phyloP scores from a whole-genome alignment of 2,113 vertebrate species.

The Fregetta grallaria region DNA sequence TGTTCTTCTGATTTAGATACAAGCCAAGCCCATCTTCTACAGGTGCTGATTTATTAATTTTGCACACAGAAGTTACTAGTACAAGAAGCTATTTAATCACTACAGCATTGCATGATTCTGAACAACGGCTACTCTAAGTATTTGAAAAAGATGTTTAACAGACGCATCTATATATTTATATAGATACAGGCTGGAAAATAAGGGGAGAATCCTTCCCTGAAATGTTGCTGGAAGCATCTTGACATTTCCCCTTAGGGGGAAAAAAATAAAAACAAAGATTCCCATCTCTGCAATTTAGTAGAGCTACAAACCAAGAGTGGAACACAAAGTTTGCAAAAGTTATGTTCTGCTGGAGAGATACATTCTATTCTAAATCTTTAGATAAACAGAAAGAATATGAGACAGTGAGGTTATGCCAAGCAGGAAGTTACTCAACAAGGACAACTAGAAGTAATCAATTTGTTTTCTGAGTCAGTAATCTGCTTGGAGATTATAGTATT shows the following conservation, averaged over 20 bases:
- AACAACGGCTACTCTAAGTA: neutral
- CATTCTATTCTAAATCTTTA: neutral
- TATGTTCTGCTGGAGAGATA: neutral
- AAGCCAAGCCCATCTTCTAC: neutral
- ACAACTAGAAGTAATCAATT: neutral
- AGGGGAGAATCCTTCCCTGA: neutral
- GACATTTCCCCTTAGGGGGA: neutral
- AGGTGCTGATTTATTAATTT: neutral
- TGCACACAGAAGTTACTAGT: neutral
- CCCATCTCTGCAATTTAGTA: neutral
- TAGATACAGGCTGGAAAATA: neutral
- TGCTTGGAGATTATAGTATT: constrained; percentile 48
- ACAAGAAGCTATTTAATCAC: neutral
- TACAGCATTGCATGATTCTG: neutral
- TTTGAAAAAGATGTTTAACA: neutral
- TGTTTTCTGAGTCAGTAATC: constrained; percentile 48
- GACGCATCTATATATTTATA: neutral
- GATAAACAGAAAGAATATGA: neutral
- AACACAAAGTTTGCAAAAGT: neutral
- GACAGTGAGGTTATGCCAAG: neutral
- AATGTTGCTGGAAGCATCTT: neutral
- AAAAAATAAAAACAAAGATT: neutral
- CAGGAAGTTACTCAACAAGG: constrained; percentile 37
- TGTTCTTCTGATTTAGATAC: neutral
- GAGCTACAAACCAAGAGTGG: neutral